Conservation (phyloP, 2,113 vertebrate genomes). For the Guaruba guarouba region DNA sequence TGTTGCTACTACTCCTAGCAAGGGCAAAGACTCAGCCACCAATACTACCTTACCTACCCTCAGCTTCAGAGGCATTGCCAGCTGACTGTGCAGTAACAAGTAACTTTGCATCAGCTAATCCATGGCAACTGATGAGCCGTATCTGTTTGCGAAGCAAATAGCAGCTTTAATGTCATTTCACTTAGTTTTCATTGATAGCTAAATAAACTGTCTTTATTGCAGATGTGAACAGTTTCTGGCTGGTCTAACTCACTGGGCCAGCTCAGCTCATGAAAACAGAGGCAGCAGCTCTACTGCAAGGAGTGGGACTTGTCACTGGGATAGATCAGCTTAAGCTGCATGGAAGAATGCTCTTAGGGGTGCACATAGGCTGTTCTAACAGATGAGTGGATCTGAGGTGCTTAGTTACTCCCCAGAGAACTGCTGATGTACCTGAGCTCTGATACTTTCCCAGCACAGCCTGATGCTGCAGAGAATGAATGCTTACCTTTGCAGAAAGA, state of each 20-base stretch:
- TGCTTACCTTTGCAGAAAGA: neutral
- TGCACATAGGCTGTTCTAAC: neutral
- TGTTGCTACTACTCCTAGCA: neutral
- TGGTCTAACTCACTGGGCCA: neutral
- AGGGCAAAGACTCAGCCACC: neutral
- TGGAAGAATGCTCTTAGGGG: neutral
- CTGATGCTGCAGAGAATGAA: neutral
- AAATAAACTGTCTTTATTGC: neutral
- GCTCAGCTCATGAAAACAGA: neutral
- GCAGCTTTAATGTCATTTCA: neutral
- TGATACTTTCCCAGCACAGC: neutral
- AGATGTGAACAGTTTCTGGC: neutral
- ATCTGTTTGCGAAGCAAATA: constrained; percentile 28
- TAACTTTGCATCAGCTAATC: constrained; percentile 4
- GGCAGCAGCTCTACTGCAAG: neutral
- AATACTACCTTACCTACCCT: neutral
- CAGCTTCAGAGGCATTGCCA: neutral
- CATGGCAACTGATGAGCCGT: neutral
- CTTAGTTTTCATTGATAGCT: neutral
- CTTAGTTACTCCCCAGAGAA: neutral
- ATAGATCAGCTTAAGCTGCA: neutral
- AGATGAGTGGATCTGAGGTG: neutral
- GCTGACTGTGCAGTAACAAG: neutral
- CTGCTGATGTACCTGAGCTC: neutral
- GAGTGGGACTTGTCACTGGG: neutral